These are phyloP conservation scores for Drosophila diplacantha DNA, from an alignment of 2,888 invertebrate genomes.

Conservation along the genomic window DNA sequence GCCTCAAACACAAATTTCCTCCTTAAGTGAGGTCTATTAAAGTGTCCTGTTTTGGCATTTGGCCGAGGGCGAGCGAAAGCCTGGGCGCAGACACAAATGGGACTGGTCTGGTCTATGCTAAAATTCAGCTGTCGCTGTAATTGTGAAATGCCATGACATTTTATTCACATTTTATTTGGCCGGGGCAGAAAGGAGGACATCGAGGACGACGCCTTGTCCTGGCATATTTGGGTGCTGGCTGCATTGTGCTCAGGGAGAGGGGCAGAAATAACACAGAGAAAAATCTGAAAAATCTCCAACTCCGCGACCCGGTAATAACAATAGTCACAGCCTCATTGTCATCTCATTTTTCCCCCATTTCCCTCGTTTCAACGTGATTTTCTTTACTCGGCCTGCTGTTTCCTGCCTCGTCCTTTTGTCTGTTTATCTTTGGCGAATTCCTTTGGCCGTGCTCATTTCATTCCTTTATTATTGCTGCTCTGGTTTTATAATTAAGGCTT, in stretches of 20 bases:
- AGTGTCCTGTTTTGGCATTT: constrained; percentile 38
- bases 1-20: constrained; percentile 27
- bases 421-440: constrained; percentile 67
- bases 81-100: constrained; percentile 40
- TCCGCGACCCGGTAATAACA: constrained; percentile 47
- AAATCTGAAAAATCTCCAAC: constrained; percentile 60
- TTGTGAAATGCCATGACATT: constrained; percentile 64
- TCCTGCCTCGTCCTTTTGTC: constrained; percentile 54
- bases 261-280: constrained; percentile 25
- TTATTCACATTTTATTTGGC: constrained; percentile 61
- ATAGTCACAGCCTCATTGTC: constrained; percentile 49
- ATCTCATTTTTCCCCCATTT: constrained; percentile 39
- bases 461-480: constrained; percentile 46
- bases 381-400: constrained; percentile 1
- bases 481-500: constrained; percentile 64
- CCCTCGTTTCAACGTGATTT: constrained; percentile 16
- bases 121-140: constrained; percentile 59
- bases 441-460: constrained; percentile 57
- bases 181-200: constrained; percentile 16
- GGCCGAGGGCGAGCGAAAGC: constrained; percentile 31
- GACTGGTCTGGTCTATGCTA: constrained; percentile 45
- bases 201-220: constrained; percentile 25
- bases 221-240: constrained; percentile 53
- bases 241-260: constrained; percentile 31
- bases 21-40: constrained; percentile 40